Evolutionary conservation across 2,113 vertebrate genomes (phyloP), one percentile per base, ranked within the genome.

Genomic region (Chascanopsetta lugubris): DNA sequence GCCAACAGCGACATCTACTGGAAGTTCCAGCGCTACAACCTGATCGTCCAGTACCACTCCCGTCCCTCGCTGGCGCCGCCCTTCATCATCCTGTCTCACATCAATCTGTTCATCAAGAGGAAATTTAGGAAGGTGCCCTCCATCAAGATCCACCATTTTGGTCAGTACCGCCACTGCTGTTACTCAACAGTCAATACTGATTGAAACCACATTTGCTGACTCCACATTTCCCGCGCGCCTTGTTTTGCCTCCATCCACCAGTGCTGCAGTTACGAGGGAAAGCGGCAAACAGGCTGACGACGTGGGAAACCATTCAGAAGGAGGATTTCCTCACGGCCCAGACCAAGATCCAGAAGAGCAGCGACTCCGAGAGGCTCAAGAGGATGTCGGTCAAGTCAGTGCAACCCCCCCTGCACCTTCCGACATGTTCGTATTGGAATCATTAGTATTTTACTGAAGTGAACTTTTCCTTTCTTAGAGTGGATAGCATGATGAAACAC

Each of bases 11-110:
- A 97, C 80, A 93, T 91, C 55, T 94, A 96, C 73, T 97, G 95
- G 95, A 96, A 96, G 85, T 94, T 94, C 38, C 96, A 97, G 79
- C 94, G 94, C 26, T 97, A 94, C 78, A 94, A 92, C 70, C 90
- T 97, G 61, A 95, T 97, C 26, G 92, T 94, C 54, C 93, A 95
- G 80, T 97, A 95, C 73, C 94, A 96, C 84, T 93, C 90, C 1
- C 90, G 92, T 5, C 95, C 95, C 0, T 93, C 92, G 0, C 85
- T 97, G 25, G 94, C 95, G 2, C 95, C 95, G 2, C 95, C 95
- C 20, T 92, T 97, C 53, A 97, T 96, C 73, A 76, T 96, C 70
- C 54, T 97, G 61, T 96, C 94, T 2, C 95, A 97, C 78, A 62
- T 94, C 56, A 91, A 93, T 63, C 88, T 94, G 24, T 88, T 96